A percentile compares a stretch with the other conserved stretches of the same genome.
Evolutionary conservation across 2,888 invertebrate genomes (phyloP).

Genomic region (Marasmarcha lunaedactyla): DNA sequence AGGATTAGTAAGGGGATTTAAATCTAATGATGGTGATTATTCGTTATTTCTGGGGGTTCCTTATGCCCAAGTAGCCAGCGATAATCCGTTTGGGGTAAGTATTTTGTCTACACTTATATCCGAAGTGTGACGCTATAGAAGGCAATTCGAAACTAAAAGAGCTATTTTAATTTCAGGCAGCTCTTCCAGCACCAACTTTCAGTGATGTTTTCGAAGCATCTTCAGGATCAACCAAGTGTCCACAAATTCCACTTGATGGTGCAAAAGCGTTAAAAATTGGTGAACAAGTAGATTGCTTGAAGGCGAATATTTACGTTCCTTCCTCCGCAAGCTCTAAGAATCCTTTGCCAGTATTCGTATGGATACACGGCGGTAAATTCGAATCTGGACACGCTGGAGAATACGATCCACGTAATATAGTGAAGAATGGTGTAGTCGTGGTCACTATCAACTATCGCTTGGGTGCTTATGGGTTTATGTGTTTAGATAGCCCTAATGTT

Average conservation of each 20-base stretch:
- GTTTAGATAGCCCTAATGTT: slow-evolving; percentile 39
- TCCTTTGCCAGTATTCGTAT: slow-evolving; percentile 50
- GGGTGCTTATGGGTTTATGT: slow-evolving; percentile 58
- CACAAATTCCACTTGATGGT: slow-evolving; percentile 26
- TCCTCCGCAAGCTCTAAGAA: slow-evolving; percentile 34
- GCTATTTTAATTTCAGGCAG: slow-evolving; percentile 39
- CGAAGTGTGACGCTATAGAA: too few species aligned
- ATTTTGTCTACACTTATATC: slow-evolving; percentile 1
- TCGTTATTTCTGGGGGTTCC: slow-evolving; percentile 53
- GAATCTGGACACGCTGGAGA: slow-evolving; percentile 32
- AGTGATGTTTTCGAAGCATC: slow-evolving; percentile 41
- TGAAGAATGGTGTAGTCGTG: slow-evolving; percentile 43
- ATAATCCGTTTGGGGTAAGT: slow-evolving; percentile 60
- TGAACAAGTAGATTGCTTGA: slow-evolving; percentile 69
- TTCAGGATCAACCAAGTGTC: slow-evolving; percentile 40
- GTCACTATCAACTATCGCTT: slow-evolving; percentile 54
- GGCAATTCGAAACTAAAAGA: too few species aligned
- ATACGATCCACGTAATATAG: slow-evolving; percentile 34
- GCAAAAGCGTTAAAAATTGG: slow-evolving; percentile 19
- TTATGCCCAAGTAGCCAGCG: slow-evolving; percentile 41
- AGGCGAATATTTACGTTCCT: slow-evolving; percentile 71
- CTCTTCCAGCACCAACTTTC: slow-evolving; percentile 30
- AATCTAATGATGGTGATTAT: slow-evolving; percentile 42
- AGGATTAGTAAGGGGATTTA: slow-evolving; percentile 48
- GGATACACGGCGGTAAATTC: slow-evolving; percentile 54